Percentiles rank a stretch among this genome's conserved stretches.
phyloP scores from a whole-genome alignment of 2,888 invertebrate genomes.

The Pachliopta kotzebuea region DNA sequence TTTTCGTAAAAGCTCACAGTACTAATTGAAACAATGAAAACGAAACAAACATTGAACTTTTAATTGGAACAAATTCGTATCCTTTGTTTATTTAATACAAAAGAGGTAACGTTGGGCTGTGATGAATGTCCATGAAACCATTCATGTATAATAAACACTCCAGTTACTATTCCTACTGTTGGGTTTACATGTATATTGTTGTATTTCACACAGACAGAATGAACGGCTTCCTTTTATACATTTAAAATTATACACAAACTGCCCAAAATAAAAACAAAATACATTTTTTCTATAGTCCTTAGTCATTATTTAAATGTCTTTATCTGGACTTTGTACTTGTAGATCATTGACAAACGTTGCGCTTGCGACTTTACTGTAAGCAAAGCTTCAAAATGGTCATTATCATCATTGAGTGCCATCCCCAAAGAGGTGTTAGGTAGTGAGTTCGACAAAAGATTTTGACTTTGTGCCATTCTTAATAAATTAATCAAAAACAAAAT shows the following conservation, averaged over 20 bases:
- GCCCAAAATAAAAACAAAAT: too few relatives aligned
- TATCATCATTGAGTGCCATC: too few relatives aligned
- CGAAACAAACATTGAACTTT: constrained; percentile 11
- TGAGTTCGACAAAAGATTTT: too few relatives aligned
- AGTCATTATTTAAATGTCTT: background rate
- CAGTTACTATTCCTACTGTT: too few relatives aligned
- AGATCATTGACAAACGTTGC: background rate
- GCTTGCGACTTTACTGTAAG: background rate
- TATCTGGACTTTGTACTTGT: background rate
- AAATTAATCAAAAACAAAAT: too few relatives aligned
- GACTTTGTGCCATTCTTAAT: too few relatives aligned
- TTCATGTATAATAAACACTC: background rate
- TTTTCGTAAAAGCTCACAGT: background rate
- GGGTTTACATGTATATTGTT: too few relatives aligned
- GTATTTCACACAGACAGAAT: background rate
- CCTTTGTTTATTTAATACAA: constrained; percentile 12
- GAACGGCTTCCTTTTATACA: background rate
- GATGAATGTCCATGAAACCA: background rate
- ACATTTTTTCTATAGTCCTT: background rate
- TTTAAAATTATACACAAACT: too few relatives aligned
- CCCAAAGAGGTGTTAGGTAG: too few relatives aligned
- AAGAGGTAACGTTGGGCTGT: background rate
- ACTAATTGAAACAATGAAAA: constrained; percentile 12
- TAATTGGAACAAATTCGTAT: constrained; percentile 11
- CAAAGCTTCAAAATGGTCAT: background rate